Conservation (phyloP, 2,888 invertebrate genomes). For the Leptopilina myrica region DNA sequence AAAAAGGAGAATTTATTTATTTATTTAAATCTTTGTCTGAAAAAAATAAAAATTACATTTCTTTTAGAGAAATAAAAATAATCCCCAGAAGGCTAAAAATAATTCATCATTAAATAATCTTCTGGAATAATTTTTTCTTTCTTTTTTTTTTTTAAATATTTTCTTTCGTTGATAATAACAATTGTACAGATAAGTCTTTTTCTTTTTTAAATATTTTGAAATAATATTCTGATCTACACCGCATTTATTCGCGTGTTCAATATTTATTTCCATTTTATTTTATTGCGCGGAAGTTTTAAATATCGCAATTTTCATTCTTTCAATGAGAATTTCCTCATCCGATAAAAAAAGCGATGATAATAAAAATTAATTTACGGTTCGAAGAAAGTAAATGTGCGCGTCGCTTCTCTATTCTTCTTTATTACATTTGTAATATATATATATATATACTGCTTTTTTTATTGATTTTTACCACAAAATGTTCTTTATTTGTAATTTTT, state of each 20-base stretch:
- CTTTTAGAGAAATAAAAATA: too few species aligned
- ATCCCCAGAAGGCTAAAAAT: too few species aligned
- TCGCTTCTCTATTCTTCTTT: not conserved
- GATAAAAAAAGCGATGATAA: not conserved
- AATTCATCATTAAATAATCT: too few species aligned
- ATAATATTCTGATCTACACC: not conserved
- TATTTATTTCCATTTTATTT: not conserved
- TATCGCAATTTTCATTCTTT: not conserved
- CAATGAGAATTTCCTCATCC: slow-evolving; percentile 10
- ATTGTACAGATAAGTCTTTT: too few species aligned
- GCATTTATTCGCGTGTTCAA: not conserved
- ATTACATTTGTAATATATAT: not conserved
- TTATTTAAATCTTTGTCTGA: too few species aligned
- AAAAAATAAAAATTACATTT: too few species aligned
- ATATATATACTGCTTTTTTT: too few species aligned
- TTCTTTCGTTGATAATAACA: too few species aligned
- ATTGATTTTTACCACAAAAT: not conserved
- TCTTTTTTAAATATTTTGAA: too few species aligned
- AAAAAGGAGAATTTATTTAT: too few species aligned
- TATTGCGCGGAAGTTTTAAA: slow-evolving; percentile 15
- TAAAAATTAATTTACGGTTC: slow-evolving; percentile 14
- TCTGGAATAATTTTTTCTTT: too few species aligned
- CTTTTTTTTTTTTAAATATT: too few species aligned
- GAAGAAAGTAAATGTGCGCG: not conserved
- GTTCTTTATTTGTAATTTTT: not conserved